phyloP scores from a whole-genome alignment of 2,113 vertebrate species.

The Tringa solitaria region DNA sequence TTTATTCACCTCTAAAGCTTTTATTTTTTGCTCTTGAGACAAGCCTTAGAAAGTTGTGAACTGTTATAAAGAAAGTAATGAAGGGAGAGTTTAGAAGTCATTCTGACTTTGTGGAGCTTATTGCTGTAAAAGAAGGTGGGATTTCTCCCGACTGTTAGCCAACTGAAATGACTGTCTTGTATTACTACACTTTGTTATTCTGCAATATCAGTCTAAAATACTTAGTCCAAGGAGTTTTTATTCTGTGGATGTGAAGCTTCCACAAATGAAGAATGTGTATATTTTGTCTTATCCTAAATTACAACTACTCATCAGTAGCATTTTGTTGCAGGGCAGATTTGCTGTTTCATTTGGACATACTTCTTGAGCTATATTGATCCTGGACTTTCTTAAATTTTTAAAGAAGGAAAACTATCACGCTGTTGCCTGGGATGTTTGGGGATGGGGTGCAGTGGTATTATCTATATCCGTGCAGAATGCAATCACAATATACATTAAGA shows the following conservation, averaged over 20 bases:
- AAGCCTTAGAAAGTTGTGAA: background rate
- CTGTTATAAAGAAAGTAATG: background rate
- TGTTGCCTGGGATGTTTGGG: background rate
- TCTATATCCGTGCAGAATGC: background rate
- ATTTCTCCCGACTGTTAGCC: background rate
- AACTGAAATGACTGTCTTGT: background rate
- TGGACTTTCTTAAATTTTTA: background rate
- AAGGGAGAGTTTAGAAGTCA: background rate
- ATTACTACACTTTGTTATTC: background rate
- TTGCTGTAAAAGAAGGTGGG: background rate
- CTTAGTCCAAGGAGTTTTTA: background rate
- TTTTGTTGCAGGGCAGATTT: background rate
- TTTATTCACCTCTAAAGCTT: background rate
- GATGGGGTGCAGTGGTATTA: background rate
- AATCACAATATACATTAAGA: background rate
- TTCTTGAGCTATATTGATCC: background rate
- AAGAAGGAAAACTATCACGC: background rate
- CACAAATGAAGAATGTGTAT: background rate
- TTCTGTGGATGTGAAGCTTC: background rate
- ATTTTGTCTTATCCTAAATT: background rate
- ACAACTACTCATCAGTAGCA: background rate
- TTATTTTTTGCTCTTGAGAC: background rate
- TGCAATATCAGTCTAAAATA: background rate
- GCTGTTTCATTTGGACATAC: background rate
- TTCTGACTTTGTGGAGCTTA: background rate